Conservation (phyloP, 2,797 vertebrate genomes). For the Schizopygopsis malacanthus region DNA sequence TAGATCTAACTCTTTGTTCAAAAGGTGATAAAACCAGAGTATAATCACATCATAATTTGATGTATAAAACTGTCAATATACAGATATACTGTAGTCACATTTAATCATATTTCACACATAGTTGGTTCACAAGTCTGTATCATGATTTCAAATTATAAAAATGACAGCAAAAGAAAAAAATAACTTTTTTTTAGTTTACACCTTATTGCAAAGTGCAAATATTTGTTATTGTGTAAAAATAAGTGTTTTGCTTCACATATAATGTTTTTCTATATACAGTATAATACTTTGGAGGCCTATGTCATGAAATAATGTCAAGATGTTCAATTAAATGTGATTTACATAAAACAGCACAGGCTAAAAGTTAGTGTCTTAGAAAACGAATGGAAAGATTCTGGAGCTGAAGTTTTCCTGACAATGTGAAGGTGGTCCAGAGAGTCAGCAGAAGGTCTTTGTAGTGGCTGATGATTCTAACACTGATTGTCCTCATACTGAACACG, state of each 20-base stretch:
- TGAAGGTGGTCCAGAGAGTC: neutral
- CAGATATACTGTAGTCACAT: neutral
- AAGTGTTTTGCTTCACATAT: neutral
- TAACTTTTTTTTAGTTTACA: neutral
- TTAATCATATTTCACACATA: slow-evolving; percentile 24
- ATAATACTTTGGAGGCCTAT: neutral
- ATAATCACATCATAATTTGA: neutral
- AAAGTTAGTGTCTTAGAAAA: neutral
- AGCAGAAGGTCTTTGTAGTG: slow-evolving; percentile 1
- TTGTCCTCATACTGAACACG: slow-evolving; percentile 1
- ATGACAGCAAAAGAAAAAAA: neutral
- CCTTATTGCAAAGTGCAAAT: neutral
- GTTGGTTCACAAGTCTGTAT: slow-evolving; percentile 6
- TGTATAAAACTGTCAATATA: neutral
- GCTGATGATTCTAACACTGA: slow-evolving; percentile 17
- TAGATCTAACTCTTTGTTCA: neutral
- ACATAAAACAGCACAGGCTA: neutral
- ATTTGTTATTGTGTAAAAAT: neutral
- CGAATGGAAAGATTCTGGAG: neutral
- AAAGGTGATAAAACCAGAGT: neutral
- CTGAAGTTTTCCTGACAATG: slow-evolving; percentile 6
- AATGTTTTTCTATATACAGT: neutral
- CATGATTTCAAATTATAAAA: neutral
- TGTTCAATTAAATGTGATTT: neutral
- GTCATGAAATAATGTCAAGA: neutral